phyloP scores from a whole-genome alignment of 2,888 invertebrate species.

The Lumbricus terrestris region DNA sequence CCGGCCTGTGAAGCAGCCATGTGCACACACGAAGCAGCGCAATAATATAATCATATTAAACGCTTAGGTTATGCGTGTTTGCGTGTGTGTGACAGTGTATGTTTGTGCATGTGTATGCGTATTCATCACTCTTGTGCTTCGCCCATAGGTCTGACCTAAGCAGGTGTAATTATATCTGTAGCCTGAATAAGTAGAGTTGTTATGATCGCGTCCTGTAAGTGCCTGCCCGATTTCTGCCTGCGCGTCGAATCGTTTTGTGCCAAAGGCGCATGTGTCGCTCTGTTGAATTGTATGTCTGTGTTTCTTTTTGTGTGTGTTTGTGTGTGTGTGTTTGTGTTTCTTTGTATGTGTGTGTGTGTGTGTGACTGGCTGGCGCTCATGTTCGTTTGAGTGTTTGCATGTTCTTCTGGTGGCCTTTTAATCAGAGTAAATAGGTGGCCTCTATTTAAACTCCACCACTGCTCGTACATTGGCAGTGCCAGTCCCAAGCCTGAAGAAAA shows the following conservation, averaged over 20 bases:
- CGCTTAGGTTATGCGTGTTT: not conserved
- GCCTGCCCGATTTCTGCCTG: not conserved
- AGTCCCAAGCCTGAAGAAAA: no score
- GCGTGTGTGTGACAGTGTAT: not conserved
- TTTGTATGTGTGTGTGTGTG: not conserved
- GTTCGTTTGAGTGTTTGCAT: not conserved
- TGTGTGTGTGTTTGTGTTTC: not conserved
- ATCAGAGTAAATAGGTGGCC: no score
- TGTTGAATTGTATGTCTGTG: not conserved
- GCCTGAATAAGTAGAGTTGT: not conserved
- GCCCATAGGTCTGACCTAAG: not conserved
- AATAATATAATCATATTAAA: not conserved
- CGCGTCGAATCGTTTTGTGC: not conserved
- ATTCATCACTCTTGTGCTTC: not conserved
- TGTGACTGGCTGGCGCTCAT: not conserved
- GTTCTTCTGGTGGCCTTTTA: no score
- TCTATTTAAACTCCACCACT: no score
- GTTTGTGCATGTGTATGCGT: not conserved
- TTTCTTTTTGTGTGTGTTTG: not conserved
- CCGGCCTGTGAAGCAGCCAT: not conserved
- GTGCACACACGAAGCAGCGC: no score
- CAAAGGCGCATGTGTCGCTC: not conserved
- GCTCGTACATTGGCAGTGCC: no score
- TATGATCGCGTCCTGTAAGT: not conserved
- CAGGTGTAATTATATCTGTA: slow-evolving; percentile 3